Evolutionary conservation across 2,888 invertebrate genomes (phyloP).

Genomic region (Cheilosia pagana): DNA sequence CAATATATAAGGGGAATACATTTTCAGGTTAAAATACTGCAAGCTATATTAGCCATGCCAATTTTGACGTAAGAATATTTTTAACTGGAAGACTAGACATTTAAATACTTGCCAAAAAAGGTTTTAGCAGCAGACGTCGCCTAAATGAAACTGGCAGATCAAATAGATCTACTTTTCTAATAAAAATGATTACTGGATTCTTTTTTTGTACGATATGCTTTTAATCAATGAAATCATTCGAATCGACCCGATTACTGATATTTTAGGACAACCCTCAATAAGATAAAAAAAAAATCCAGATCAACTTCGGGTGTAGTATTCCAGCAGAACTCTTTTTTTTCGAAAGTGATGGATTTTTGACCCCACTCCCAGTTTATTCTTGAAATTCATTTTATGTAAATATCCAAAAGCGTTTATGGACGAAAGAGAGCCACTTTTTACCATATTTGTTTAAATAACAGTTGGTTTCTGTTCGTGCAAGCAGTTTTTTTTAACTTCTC

Average conservation of each 20-base stretch:
- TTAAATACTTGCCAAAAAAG: neutral
- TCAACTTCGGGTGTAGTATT: too few relatives aligned
- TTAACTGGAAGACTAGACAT: neutral
- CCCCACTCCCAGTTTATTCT: too few relatives aligned
- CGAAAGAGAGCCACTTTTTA: too few relatives aligned
- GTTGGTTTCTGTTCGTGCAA: too few relatives aligned
- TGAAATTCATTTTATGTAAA: too few relatives aligned
- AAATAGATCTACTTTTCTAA: neutral
- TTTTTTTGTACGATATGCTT: constrained; percentile 8
- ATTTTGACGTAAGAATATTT: neutral
- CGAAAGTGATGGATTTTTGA: too few relatives aligned
- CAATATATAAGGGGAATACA: neutral
- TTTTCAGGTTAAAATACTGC: neutral
- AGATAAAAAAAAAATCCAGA: too few relatives aligned
- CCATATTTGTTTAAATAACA: too few relatives aligned
- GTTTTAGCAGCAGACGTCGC: neutral
- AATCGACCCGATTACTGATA: neutral
- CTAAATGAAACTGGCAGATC: neutral
- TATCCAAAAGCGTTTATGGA: too few relatives aligned
- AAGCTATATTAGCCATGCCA: neutral
- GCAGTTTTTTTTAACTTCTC: too few relatives aligned
- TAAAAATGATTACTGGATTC: neutral
- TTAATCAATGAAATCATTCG: neutral
- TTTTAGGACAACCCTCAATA: neutral
- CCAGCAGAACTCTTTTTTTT: too few relatives aligned